Base-by-base conservation (phyloP, 2,797 vertebrate species). In the Tiaroga cobitis region DNA sequence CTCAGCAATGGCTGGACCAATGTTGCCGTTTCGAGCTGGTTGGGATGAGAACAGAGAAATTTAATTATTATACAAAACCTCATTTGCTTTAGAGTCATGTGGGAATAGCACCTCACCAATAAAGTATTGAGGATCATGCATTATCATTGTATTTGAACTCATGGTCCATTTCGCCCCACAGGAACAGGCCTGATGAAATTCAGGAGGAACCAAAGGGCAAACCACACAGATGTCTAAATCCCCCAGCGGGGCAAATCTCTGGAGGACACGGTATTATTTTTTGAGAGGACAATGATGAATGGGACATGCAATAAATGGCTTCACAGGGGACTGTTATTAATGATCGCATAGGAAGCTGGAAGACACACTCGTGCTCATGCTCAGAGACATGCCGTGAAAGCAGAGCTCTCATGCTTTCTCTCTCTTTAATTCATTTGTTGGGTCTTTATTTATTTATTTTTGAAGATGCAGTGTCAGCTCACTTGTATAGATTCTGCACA, bases 231-330 rank as follows among this genome's bases (percentile, higher is more conserved):
- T 90, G 93, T 93, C 91, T 87, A 89, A 92, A 91, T 89, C 89
- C 85, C 78, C 78, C 90, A 85, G 76, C 37, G 86, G 87, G 87
- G 90, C 91, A 92, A 90, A 90, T 86, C 90, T 89, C 92, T 78
- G 89, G 91, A 93, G 92, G 93, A 89, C 90, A 88, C 88, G 46
- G 92, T 91, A 91, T 91, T 89, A 92, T 89, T 89, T 87, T 76
- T 68, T 63, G 41, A 93, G 92, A 90, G 91, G 90, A 89, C 76
- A 87, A 90, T 94, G 93, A 95, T 95, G 90, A 95, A 95, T 94
- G 91, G 90, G 89, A 90, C 89, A 87, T 72, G 77, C 87, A 88
- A 91, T 90, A 91, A 92, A 92, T 90, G 92, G 92, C 91, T 92
- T 92, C 93, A 91, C 90, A 85, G 59, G 90, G 93, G 93, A 94